Conservation (phyloP, 2,113 vertebrate species). For the Oenanthe melanoleuca region DNA sequence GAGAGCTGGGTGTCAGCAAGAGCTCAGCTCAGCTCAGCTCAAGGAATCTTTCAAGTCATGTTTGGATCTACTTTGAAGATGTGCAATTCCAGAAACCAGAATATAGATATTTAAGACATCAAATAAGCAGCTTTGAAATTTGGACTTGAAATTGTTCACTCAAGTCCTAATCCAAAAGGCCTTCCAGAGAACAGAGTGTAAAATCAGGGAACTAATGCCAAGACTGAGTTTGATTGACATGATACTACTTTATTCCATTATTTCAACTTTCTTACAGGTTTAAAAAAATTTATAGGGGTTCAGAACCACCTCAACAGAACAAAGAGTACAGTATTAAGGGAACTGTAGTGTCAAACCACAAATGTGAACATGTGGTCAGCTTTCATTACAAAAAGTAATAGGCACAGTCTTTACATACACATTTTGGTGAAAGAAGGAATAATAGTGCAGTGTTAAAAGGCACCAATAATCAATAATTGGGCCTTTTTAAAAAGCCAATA, state of each 20-base stretch:
- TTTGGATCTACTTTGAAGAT: neutral
- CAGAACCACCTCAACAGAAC: slow-evolving; percentile 72
- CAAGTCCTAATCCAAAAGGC: neutral
- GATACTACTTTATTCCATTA: slow-evolving; percentile 75
- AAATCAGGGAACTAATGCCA: slow-evolving; percentile 64
- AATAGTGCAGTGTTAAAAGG: slow-evolving; percentile 65
- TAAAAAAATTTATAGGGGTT: slow-evolving; percentile 70
- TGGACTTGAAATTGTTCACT: neutral
- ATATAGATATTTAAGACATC: accelerated
- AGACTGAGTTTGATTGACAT: slow-evolving; percentile 65
- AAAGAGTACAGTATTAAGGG: slow-evolving; percentile 30
- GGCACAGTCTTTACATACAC: slow-evolving; percentile 68
- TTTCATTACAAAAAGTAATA: slow-evolving; percentile 66
- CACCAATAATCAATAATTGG: slow-evolving; percentile 58
- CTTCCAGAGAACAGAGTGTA: neutral
- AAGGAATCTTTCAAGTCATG: neutral
- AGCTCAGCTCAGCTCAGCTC: neutral
- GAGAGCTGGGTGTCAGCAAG: neutral
- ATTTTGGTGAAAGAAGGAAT: slow-evolving; percentile 68
- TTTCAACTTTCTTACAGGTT: slow-evolving; percentile 74
- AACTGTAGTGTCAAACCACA: slow-evolving; percentile 62
- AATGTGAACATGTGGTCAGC: slow-evolving; percentile 49
- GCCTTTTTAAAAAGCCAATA: slow-evolving; percentile 61
- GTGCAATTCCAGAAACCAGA: neutral
- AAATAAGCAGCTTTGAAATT: neutral